These are phyloP conservation scores for Lordiphosa mommai DNA, from an alignment of 1,140 invertebrate species.

Conservation along the genomic window DNA sequence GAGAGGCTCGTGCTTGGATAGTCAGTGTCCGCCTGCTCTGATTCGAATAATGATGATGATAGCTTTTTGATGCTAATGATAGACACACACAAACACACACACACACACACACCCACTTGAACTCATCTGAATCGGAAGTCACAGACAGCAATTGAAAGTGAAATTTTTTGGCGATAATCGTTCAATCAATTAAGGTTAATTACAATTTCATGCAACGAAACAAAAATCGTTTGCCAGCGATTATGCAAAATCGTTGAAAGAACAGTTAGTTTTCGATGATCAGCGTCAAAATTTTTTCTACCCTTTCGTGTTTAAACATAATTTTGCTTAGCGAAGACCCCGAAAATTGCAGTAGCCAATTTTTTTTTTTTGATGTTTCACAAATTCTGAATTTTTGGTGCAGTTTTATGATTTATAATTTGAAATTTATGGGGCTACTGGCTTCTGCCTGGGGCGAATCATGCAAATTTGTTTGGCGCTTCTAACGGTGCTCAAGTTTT, in stretches of 20 bases:
- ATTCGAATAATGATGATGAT: constrained; percentile 67
- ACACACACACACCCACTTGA: constrained; percentile 12
- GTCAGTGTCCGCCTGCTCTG: constrained; percentile 21
- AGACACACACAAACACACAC: constrained; percentile 20
- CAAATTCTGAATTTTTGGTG: constrained; percentile 60
- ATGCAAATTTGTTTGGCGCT: constrained; percentile 63
- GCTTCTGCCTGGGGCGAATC: constrained; percentile 41
- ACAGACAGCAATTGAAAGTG: constrained; percentile 58
- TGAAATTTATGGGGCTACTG: constrained; percentile 69
- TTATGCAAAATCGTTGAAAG: constrained; percentile 58
- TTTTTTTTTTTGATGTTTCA: constrained; percentile 22
- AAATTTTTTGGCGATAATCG: constrained; percentile 65
- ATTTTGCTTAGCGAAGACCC: constrained; percentile 36
- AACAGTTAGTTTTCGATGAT: constrained; percentile 68
- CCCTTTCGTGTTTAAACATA: constrained; percentile 49
- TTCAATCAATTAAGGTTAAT: constrained; percentile 74
- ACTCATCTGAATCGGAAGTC: constrained; percentile 59
- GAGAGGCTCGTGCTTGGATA: constrained; percentile 54
- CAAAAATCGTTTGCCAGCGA: constrained; percentile 18
- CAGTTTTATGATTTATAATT: constrained; percentile 69
- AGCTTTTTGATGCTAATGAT: constrained; percentile 75
- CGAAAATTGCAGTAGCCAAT: constrained; percentile 64
- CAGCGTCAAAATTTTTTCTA: constrained; percentile 28
- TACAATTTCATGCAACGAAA: constrained; percentile 60
- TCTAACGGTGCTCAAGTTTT: constrained; percentile 54